A percentile compares a stretch with the other conserved stretches of the same genome.
Conservation (phyloP, 1,140 invertebrate genomes). For the Solen grandis region DNA sequence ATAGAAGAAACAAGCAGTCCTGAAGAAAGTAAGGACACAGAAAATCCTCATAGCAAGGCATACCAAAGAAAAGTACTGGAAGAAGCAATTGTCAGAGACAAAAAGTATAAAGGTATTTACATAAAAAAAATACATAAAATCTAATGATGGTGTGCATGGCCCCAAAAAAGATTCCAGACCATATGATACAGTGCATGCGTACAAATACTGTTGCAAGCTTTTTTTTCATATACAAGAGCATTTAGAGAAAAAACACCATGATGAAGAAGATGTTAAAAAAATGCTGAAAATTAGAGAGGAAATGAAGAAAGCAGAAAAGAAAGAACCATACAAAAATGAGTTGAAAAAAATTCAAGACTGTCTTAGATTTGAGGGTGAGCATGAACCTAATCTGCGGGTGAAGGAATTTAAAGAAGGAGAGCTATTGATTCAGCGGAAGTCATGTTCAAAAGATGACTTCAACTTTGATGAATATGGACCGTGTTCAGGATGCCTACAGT, state of each 20-base stretch:
- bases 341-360: not conserved
- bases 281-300: conserved; percentile 7
- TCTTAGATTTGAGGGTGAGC: conserved; percentile 17
- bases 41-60: no score
- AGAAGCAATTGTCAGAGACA: not conserved
- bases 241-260: conserved; percentile 7
- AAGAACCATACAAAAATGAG: not conserved
- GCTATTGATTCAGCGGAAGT: conserved; percentile 2
- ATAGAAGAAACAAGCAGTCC: no score
- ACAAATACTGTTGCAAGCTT: not conserved
- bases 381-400: not conserved
- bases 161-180: conserved; percentile 6
- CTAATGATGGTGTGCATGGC: not conserved
- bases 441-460: not conserved
- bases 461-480: not conserved
- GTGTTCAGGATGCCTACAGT: not conserved
- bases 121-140: not conserved
- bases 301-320: not conserved
- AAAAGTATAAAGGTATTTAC: not conserved
- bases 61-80: conserved; percentile 4
- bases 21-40: no score
- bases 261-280: not conserved
- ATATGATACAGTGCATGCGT: conserved; percentile 24
- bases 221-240: conserved; percentile 11
- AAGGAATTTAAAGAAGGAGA: not conserved